These are phyloP conservation scores for Sphaerodactylus townsendi DNA, from an alignment of 2,113 vertebrate species.

Conservation along the genomic window DNA sequence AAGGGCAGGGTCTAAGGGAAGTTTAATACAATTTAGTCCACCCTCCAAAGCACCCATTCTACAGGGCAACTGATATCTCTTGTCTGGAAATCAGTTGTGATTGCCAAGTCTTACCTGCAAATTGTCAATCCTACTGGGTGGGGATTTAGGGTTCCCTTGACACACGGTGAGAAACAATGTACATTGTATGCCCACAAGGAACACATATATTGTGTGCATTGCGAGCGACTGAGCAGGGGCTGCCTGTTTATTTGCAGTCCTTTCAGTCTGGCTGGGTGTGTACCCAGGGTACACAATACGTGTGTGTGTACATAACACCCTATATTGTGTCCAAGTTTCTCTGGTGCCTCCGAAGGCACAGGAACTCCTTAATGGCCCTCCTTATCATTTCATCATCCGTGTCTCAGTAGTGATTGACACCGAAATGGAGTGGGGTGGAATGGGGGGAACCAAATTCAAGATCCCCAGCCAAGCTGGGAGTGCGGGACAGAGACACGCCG, in stretches of 20 bases:
- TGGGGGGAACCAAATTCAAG: background rate
- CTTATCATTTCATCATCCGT: conserved; percentile 52
- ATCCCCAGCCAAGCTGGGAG: background rate
- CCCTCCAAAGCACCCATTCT: too few relatives aligned
- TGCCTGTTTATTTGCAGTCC: background rate
- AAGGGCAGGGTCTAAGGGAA: too few relatives aligned
- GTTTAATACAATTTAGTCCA: too few relatives aligned
- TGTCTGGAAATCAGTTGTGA: too few relatives aligned
- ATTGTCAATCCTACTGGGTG: too few relatives aligned
- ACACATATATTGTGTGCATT: too few relatives aligned
- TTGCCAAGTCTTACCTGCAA: too few relatives aligned
- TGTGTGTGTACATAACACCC: background rate
- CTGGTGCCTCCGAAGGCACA: conserved; percentile 5
- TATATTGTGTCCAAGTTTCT: conserved; percentile 5
- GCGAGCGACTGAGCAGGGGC: background rate
- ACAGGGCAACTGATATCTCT: too few relatives aligned
- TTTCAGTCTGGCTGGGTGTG: conserved; percentile 12
- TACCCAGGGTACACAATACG: background rate
- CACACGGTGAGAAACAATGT: too few relatives aligned
- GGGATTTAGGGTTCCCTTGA: too few relatives aligned
- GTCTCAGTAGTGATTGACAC: conserved; percentile 25
- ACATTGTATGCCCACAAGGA: too few relatives aligned
- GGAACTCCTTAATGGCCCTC: conserved; percentile 51
- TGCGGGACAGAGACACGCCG: background rate
- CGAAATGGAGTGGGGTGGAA: conserved; percentile 6